These are phyloP conservation scores for Eublepharis macularius DNA, from an alignment of 2,113 vertebrate genomes.

Conservation along the genomic window DNA sequence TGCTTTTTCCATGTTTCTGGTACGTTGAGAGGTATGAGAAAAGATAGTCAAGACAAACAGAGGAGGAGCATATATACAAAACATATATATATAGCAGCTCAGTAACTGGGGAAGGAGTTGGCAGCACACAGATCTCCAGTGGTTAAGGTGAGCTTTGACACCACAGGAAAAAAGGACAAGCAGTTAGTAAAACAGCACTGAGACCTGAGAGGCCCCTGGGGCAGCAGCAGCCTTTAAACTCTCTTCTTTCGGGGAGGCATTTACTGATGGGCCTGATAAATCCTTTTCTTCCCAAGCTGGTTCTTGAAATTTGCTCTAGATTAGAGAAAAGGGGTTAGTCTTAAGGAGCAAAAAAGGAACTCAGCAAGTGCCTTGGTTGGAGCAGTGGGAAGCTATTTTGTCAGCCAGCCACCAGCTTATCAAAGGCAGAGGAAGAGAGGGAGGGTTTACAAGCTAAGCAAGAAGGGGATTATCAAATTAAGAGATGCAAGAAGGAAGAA, in stretches of 20 bases:
- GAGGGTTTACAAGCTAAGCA: conserved; percentile 70
- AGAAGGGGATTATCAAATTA: conserved; percentile 42
- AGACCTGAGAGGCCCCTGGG: conserved; percentile 76
- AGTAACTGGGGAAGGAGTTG: conserved; percentile 51
- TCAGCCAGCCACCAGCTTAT: conserved; percentile 62
- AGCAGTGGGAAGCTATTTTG: conserved; percentile 52
- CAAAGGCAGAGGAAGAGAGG: conserved; percentile 49
- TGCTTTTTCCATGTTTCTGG: conserved; percentile 38
- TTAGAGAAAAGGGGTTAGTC: conserved; percentile 80
- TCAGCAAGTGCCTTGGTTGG: conserved; percentile 20
- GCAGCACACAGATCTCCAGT: conserved; percentile 58
- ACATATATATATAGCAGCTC: conserved; percentile 42
- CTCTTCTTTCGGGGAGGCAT: conserved; percentile 68
- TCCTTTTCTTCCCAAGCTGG: conserved; percentile 73
- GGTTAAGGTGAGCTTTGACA: conserved; percentile 38
- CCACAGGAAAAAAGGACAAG: conserved; percentile 48
- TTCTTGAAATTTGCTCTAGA: conserved; percentile 80
- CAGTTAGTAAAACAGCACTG: conserved; percentile 68
- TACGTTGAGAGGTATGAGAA: conserved; percentile 75
- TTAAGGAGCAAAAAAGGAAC: conserved; percentile 64
- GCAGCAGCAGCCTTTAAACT: conserved; percentile 67
- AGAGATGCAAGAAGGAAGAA: conserved; percentile 65
- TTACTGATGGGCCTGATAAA: conserved; percentile 69
- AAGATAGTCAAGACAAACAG: conserved; percentile 57
- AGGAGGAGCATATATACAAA: conserved; percentile 46